A percentile compares a stretch with the other conserved stretches of the same genome.
These are phyloP conservation scores for Epinotia bilunana DNA, from an alignment of 2,888 invertebrate genomes.

Conservation along the genomic window DNA sequence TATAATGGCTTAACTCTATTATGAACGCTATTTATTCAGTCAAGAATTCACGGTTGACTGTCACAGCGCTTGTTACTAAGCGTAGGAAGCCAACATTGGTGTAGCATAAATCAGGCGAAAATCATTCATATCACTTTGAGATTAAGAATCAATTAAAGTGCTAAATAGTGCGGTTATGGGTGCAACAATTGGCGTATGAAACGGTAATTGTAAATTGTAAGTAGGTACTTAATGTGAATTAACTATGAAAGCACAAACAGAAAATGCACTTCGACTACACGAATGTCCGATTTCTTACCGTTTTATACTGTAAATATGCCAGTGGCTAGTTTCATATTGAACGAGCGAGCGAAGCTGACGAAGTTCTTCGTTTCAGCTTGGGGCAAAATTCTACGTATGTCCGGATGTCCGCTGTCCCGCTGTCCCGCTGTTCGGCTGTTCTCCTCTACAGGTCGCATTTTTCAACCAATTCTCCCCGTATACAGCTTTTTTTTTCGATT, in stretches of 20 bases:
- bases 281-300: constrained; percentile 17
- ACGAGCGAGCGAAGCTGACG: background rate
- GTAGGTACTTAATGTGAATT: constrained; percentile 15
- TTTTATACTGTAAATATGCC: background rate
- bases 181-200: constrained; percentile 32
- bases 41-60: constrained; percentile 34
- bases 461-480: no score
- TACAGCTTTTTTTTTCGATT: no score
- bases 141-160: background rate
- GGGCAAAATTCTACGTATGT: no score
- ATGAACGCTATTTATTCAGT: constrained; percentile 17
- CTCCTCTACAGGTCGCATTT: no score
- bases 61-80: constrained; percentile 34
- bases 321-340: background rate
- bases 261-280: constrained; percentile 6
- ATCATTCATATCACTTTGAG: background rate
- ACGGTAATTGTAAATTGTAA: constrained; percentile 33
- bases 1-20: constrained; percentile 11
- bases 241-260: constrained; percentile 20
- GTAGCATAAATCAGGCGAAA: constrained; percentile 11
- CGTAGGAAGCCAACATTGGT: constrained; percentile 5
- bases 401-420: no score
- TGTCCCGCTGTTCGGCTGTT: no score
- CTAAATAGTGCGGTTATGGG: background rate
- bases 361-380: no score